Percentiles rank a stretch among this genome's conserved stretches.
Evolutionary conservation across 2,113 vertebrate genomes (phyloP).

Genomic region (Oceanites oceanicus): DNA sequence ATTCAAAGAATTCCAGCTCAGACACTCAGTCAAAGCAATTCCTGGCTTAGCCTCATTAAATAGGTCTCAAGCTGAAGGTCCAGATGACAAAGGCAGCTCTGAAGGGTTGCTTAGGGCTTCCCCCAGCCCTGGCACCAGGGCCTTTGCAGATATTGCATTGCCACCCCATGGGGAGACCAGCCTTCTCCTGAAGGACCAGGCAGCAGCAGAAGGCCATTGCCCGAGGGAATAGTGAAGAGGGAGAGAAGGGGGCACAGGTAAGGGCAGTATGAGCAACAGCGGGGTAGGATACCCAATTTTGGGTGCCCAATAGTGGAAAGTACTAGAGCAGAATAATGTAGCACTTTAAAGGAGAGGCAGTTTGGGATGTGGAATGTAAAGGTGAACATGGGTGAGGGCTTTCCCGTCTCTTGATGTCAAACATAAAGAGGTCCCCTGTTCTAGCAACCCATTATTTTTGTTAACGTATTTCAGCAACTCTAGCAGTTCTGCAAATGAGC

Average conservation of each 20-base stretch:
- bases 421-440: background rate
- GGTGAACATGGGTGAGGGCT: background rate
- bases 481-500: background rate
- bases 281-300: background rate
- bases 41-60: background rate
- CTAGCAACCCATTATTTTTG: background rate
- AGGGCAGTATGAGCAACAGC: background rate
- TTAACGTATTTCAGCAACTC: background rate
- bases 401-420: background rate
- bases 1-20: slow-evolving; percentile 30
- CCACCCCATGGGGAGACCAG: background rate
- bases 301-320: background rate
- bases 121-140: background rate
- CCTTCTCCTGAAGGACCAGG: background rate
- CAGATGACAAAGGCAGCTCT: background rate
- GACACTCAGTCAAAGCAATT: slow-evolving; percentile 34
- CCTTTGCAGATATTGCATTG: background rate
- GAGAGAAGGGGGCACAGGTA: background rate
- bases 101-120: background rate
- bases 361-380: background rate
- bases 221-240: fast-evolving
- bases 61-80: background rate
- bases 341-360: background rate
- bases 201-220: background rate
- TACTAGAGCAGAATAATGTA: background rate